Evolutionary conservation across 2,797 vertebrate genomes (phyloP).

Genomic region (Crypturellus tataupa): DNA sequence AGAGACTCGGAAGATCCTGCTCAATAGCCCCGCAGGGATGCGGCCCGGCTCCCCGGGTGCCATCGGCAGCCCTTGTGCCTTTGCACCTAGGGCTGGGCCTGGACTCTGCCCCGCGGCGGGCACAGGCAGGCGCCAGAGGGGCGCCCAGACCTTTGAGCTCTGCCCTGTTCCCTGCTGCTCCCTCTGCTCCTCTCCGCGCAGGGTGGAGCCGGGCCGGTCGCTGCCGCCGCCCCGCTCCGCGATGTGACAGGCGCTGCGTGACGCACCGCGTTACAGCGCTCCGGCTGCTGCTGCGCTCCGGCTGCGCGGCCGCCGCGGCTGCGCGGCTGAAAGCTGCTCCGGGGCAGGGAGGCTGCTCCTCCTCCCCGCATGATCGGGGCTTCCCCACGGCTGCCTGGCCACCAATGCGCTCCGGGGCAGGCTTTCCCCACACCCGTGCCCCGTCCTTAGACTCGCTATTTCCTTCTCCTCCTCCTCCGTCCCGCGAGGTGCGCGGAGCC

Average conservation of each 20-base stretch:
- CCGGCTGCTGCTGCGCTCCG: background rate
- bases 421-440: background rate
- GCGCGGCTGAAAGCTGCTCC: background rate
- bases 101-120: slow-evolving; percentile 34
- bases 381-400: background rate
- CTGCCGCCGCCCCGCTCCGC: background rate
- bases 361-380: background rate
- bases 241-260: background rate
- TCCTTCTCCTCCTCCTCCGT: background rate
- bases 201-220: background rate
- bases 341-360: background rate
- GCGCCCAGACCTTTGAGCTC: slow-evolving; percentile 41
- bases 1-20: background rate
- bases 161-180: background rate
- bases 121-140: background rate
- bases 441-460: background rate
- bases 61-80: background rate
- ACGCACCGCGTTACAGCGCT: fast-evolving
- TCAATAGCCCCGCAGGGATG: background rate
- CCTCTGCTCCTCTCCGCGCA: background rate
- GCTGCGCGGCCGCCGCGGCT: background rate
- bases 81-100: background rate
- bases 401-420: fast-evolving
- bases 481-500: background rate
- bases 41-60: background rate